phyloP scores from a whole-genome alignment of 2,797 vertebrate species.

The Microchirus variegatus region DNA sequence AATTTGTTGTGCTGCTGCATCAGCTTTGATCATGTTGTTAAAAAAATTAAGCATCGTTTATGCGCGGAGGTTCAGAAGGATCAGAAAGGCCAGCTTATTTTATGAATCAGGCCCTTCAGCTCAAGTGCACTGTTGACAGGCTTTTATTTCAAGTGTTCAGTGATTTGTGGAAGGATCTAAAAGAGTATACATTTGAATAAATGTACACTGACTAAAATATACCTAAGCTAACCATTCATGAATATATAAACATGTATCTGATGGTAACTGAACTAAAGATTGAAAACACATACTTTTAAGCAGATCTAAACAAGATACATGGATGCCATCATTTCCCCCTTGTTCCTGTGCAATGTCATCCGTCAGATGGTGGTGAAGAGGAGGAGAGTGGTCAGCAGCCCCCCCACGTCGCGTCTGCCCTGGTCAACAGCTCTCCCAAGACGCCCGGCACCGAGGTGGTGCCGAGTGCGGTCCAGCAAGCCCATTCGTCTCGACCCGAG shows the following conservation, averaged over 20 bases:
- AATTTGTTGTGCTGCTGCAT: slow-evolving; percentile 45
- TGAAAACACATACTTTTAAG: too few relatives aligned
- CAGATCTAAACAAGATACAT: background rate
- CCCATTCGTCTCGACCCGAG: slow-evolving; percentile 67
- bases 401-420: slow-evolving; percentile 64
- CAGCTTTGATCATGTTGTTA: slow-evolving; percentile 47
- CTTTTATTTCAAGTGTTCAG: too few relatives aligned
- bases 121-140: slow-evolving; percentile 9
- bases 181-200: too few relatives aligned
- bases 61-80: slow-evolving; percentile 33
- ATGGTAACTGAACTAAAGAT: too few relatives aligned
- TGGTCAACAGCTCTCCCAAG: slow-evolving; percentile 86
- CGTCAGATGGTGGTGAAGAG: slow-evolving; percentile 76
- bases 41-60: slow-evolving; percentile 61
- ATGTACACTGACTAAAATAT: too few relatives aligned
- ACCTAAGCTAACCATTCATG: too few relatives aligned
- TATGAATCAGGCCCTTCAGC: slow-evolving; percentile 43
- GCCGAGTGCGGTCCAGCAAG: slow-evolving; percentile 41
- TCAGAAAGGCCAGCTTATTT: slow-evolving; percentile 35
- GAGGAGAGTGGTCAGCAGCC: slow-evolving; percentile 67
- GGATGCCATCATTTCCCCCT: background rate
- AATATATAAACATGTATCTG: too few relatives aligned
- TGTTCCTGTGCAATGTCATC: slow-evolving; percentile 5
- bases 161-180: too few relatives aligned
- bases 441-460: slow-evolving; percentile 67